Evolutionary conservation across 2,113 vertebrate genomes (phyloP).

Genomic region (Sarotherodon lohbergeri): DNA sequence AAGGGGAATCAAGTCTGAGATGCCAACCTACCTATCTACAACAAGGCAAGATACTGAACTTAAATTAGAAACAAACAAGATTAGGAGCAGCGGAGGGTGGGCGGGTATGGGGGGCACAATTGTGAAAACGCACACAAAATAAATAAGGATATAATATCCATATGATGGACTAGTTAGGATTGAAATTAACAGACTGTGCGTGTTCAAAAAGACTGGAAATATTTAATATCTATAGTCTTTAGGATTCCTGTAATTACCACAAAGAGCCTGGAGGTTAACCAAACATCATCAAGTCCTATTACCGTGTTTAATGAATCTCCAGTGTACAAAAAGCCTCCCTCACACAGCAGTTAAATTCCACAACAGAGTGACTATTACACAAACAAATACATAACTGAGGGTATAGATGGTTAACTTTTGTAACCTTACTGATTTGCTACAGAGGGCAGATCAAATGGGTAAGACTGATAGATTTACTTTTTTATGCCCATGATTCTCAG

Average conservation of each 20-base stretch:
- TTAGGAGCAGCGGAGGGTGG: not conserved
- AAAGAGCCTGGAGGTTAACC: not conserved
- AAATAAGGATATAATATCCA: not conserved
- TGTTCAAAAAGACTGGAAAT: not conserved
- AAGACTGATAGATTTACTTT: not conserved
- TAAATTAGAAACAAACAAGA: slow-evolving; percentile 44
- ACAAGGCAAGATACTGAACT: slow-evolving; percentile 22
- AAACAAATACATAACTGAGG: not conserved
- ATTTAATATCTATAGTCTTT: not conserved
- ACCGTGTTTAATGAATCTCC: not conserved
- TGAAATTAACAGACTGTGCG: not conserved
- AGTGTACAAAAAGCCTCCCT: not conserved
- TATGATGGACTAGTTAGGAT: not conserved
- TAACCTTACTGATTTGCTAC: not conserved
- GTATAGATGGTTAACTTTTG: not conserved
- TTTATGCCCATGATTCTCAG: not conserved
- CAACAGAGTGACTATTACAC: not conserved
- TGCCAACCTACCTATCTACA: not conserved
- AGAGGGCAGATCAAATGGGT: not conserved
- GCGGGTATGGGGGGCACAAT: not conserved
- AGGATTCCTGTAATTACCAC: not conserved
- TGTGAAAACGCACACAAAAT: not conserved
- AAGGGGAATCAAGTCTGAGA: not conserved
- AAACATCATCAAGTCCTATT: slow-evolving; percentile 1
- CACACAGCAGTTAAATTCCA: slow-evolving; percentile 17